Percentiles rank a stretch among this genome's conserved stretches.
phyloP scores from a whole-genome alignment of 1,140 invertebrate species.

The Scaptomyza hsui region DNA sequence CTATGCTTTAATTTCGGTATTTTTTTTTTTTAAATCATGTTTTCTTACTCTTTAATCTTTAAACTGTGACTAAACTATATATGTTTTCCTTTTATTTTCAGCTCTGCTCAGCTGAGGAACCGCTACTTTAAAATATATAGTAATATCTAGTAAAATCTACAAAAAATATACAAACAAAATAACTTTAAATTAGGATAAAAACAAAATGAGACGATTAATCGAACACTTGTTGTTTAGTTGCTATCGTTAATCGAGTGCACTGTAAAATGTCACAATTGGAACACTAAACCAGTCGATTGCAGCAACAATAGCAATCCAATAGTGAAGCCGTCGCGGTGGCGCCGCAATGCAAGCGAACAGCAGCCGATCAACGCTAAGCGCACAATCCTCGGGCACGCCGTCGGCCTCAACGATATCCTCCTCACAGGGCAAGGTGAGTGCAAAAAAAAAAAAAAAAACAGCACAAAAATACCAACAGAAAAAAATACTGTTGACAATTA shows the following conservation, averaged over 20 bases:
- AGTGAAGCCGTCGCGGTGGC: conserved; percentile 34
- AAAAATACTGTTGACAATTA: too few relatives aligned
- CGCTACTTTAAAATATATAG: too few relatives aligned
- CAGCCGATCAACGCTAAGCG: conserved; percentile 78
- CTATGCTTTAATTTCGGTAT: too few relatives aligned
- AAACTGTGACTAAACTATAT: too few relatives aligned
- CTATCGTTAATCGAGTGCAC: not conserved
- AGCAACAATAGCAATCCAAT: conserved; percentile 1
- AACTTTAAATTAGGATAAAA: too few relatives aligned
- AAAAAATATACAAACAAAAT: too few relatives aligned
- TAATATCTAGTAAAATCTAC: not conserved
- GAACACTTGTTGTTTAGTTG: too few relatives aligned
- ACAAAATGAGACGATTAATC: too few relatives aligned
- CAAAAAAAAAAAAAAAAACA: too few relatives aligned
- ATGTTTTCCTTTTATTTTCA: not conserved
- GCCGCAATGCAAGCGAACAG: conserved; percentile 79
- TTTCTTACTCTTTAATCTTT: too few relatives aligned
- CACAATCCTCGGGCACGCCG: conserved; percentile 83
- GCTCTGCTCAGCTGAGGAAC: not conserved
- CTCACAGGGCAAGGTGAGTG: conserved; percentile 80
- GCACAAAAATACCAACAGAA: too few relatives aligned
- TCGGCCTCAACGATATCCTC: conserved; percentile 82
- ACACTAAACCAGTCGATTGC: conserved; percentile 9
- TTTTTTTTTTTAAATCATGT: too few relatives aligned
- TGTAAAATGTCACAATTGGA: conserved; percentile 22